phyloP scores from a whole-genome alignment of 2,113 vertebrate species.

The Isurus oxyrinchus region DNA sequence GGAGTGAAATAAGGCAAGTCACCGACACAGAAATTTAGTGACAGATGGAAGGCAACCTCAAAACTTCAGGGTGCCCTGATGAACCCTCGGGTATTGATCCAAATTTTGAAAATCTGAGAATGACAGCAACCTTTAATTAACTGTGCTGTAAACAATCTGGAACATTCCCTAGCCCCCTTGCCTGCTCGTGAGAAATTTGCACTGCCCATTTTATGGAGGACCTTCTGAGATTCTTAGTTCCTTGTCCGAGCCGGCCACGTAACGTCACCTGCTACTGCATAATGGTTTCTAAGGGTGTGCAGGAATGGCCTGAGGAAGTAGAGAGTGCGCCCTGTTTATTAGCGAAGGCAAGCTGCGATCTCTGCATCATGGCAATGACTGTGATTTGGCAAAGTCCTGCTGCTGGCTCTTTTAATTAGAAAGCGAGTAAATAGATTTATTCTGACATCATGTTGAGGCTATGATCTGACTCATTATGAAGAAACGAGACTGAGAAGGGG shows the following conservation, averaged over 20 bases:
- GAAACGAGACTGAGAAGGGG: neutral
- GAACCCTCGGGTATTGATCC: neutral
- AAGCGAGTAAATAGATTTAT: constrained; percentile 20
- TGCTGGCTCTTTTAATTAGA: neutral
- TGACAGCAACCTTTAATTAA: neutral
- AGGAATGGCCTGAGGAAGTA: neutral
- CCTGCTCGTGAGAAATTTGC: neutral
- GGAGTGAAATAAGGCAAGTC: neutral
- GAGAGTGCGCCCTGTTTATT: neutral
- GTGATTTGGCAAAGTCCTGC: neutral
- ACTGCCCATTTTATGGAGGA: neutral
- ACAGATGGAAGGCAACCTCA: neutral
- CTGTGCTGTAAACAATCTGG: neutral
- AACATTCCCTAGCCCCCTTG: neutral
- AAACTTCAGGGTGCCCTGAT: neutral
- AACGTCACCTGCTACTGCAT: neutral
- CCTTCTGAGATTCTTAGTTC: neutral
- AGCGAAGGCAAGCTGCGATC: neutral
- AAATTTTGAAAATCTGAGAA: neutral
- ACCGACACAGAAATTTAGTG: neutral
- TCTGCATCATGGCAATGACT: neutral
- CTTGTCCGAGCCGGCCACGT: neutral
- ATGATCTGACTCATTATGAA: neutral
- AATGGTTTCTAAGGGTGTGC: neutral
- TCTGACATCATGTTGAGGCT: constrained; percentile 21